Evolutionary conservation across 2,888 invertebrate genomes (phyloP), one percentile per base, ranked within the genome.

Genomic region (Perizoma flavofasciatum): DNA sequence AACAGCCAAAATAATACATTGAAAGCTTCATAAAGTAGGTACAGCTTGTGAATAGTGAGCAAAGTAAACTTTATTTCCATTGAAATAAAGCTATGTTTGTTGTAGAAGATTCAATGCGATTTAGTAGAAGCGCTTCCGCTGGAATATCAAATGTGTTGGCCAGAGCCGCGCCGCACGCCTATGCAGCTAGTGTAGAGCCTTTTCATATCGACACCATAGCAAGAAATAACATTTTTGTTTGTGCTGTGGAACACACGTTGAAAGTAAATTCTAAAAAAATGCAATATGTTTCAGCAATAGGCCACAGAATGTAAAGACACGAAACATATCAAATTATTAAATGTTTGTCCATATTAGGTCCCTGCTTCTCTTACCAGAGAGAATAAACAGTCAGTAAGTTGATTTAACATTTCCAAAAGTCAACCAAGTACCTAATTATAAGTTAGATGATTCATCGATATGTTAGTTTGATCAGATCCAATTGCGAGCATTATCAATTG

Each of bases 1-100:
- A 78, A 74, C 72, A 73, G 68, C 71, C 71, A 67, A 74, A 66
- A 77, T 75, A 76, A 73, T 75, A 75, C 74, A 78, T 75, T 75
- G 73, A 75, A 73, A 72, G 72, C 70, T 71, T 67, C 67, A 70
- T 70, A 74, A 71, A 61, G 59, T 67, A 41, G 37, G 7, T 44
- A 65, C 55, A 61, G 50, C 32, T 56, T 61, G 60, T 51, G 55
- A 61, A 55, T 56, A 55, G 55, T 46, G 34, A 46, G 45, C 48
- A 63, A 61, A 65, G 50, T 60, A 60, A 63, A 61, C 69, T 66
- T 67, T 67, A 69, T 65, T 8, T 43, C 55, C 8, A 10, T 48
- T 7, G 49, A 10, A 5, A 49, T 65, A 67, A 66, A 63, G 65
- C 46, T 51, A 59, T 40, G 57, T 57, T 59, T 63, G 52, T 60